Evolutionary conservation across 2,113 vertebrate genomes (phyloP).

Genomic region (Channa argus): DNA sequence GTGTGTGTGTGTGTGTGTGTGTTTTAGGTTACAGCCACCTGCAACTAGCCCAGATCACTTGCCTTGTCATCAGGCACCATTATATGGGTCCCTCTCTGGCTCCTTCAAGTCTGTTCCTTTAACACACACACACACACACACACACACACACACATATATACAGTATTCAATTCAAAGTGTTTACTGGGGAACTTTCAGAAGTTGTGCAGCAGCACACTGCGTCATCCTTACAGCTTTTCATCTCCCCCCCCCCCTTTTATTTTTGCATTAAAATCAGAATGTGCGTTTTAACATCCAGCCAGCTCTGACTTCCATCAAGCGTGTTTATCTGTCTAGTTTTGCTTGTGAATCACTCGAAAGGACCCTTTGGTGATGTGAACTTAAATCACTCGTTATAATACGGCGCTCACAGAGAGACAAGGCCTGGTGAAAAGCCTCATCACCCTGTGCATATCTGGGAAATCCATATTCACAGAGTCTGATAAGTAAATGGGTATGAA

Average conservation of each 20-base stretch:
- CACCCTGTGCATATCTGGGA: slow-evolving; percentile 51
- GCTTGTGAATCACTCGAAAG: slow-evolving; percentile 57
- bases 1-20: slow-evolving; percentile 26
- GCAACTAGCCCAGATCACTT: slow-evolving; percentile 46
- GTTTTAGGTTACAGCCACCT: slow-evolving; percentile 69
- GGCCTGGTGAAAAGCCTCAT: slow-evolving; percentile 72
- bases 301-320: slow-evolving; percentile 26
- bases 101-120: slow-evolving; percentile 70
- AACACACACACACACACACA: slow-evolving; percentile 34
- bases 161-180: slow-evolving; percentile 51
- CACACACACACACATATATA: slow-evolving; percentile 5
- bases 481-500: slow-evolving; percentile 66
- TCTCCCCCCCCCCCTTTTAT: not conserved
- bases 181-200: slow-evolving; percentile 39
- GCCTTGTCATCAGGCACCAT: slow-evolving; percentile 74
- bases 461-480: slow-evolving; percentile 74
- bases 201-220: not conserved
- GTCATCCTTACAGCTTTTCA: not conserved
- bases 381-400: slow-evolving; percentile 1
- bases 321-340: slow-evolving; percentile 63
- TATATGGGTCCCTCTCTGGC: slow-evolving; percentile 62
- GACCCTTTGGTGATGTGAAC: slow-evolving; percentile 35
- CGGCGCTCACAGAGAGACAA: slow-evolving; percentile 28
- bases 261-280: slow-evolving; percentile 43
- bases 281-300: slow-evolving; percentile 28